phyloP scores from a whole-genome alignment of 2,797 vertebrate species.

The Pitangus sulphuratus region DNA sequence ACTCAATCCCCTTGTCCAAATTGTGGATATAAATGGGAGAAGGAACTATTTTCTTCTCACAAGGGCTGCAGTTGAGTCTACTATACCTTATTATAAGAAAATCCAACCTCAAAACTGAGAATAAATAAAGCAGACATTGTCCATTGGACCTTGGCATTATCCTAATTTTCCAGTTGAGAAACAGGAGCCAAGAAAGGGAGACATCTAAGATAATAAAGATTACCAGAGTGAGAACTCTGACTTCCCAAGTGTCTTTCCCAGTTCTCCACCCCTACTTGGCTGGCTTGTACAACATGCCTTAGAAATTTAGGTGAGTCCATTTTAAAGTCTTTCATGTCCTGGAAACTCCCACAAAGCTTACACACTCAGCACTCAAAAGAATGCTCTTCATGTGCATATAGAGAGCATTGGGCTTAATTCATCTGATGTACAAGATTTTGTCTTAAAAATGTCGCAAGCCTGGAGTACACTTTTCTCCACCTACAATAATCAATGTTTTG shows the following conservation, averaged over 20 bases:
- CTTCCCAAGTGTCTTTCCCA: background rate
- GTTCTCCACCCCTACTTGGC: background rate
- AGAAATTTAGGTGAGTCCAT: background rate
- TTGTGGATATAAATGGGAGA: background rate
- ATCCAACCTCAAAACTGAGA: background rate
- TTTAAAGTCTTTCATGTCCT: background rate
- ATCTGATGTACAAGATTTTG: background rate
- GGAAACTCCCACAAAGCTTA: background rate
- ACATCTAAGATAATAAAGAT: background rate
- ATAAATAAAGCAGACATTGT: background rate
- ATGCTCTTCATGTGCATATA: background rate
- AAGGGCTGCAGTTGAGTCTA: background rate
- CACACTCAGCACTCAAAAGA: background rate
- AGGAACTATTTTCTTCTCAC: background rate
- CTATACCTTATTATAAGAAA: background rate
- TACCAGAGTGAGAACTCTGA: background rate
- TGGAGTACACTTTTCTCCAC: constrained; percentile 1
- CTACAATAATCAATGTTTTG: background rate
- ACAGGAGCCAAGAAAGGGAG: background rate
- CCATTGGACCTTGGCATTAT: background rate
- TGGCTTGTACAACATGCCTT: background rate
- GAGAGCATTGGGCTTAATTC: background rate
- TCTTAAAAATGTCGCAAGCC: constrained; percentile 4
- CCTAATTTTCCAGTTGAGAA: background rate
- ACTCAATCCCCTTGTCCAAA: background rate